Conservation (phyloP, 2,797 vertebrate species). For the Pseudochaenichthys georgianus region DNA sequence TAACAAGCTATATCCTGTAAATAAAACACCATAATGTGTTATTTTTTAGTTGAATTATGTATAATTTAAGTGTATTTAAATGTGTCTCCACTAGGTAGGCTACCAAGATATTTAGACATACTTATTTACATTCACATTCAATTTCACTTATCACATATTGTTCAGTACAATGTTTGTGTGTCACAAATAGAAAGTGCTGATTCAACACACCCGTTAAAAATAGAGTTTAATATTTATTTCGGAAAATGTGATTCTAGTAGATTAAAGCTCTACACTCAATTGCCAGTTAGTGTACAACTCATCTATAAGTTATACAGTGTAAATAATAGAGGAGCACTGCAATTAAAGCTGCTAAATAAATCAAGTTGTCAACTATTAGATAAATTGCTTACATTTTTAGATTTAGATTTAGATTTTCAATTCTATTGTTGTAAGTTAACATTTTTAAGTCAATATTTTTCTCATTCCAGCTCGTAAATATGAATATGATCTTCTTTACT, state of each 20-base stretch:
- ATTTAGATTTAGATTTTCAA: no score
- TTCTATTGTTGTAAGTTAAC: no score
- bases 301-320: neutral
- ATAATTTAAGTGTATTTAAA: neutral
- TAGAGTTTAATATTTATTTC: neutral
- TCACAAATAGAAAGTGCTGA: neutral
- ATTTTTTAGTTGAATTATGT: neutral
- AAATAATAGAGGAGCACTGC: no score
- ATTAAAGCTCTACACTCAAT: neutral
- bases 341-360: no score
- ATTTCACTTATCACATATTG: neutral
- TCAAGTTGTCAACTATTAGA: no score
- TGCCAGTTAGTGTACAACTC: neutral
- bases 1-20: conserved; percentile 8
- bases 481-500: no score
- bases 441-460: no score
- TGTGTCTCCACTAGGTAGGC: neutral
- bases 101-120: neutral
- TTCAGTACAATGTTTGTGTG: neutral
- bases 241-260: neutral
- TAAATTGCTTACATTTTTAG: no score
- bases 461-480: no score
- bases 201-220: no score
- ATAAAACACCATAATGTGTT: conserved; percentile 27
- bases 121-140: neutral